Evolutionary conservation across 1,140 invertebrate genomes (phyloP).

Genomic region (Drosophila elegans): DNA sequence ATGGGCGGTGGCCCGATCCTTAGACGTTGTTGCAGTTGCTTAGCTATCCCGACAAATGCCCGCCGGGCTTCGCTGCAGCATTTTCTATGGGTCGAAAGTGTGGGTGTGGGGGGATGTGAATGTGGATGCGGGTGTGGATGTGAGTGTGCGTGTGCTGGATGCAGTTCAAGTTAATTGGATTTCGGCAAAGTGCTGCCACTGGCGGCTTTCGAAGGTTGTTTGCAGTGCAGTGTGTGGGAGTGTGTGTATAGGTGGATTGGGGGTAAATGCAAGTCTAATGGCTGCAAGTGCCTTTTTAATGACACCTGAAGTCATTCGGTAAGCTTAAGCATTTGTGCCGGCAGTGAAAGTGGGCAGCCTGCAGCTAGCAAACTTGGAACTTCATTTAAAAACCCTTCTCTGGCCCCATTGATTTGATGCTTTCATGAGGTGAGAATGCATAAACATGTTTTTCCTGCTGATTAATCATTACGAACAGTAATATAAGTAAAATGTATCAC

Average conservation of each 20-base stretch:
- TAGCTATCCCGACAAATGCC: constrained; percentile 51
- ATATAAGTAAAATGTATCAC: too few species aligned
- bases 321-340: constrained; percentile 42
- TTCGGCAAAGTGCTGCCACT: constrained; percentile 71
- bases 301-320: constrained; percentile 53
- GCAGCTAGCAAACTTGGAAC: constrained; percentile 6
- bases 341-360: constrained; percentile 20
- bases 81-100: constrained; percentile 29
- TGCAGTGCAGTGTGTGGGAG: constrained; percentile 6
- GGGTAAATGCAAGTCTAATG: constrained; percentile 66
- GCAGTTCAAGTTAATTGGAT: constrained; percentile 81
- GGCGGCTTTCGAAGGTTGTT: constrained; percentile 62
- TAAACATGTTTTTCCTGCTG: neutral
- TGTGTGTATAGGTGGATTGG: constrained; percentile 5
- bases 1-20: constrained; percentile 22
- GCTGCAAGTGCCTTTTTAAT: constrained; percentile 56
- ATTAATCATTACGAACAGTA: neutral
- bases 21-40: constrained; percentile 42
- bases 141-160: constrained; percentile 40
- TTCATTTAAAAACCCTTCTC: constrained; percentile 25
- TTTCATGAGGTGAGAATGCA: neutral
- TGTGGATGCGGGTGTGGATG: constrained; percentile 4
- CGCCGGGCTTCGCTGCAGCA: constrained; percentile 40
- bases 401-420: constrained; percentile 10
- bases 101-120: neutral